Conservation (phyloP, 2,797 vertebrate genomes). For the Ambastaia sidthimunki region DNA sequence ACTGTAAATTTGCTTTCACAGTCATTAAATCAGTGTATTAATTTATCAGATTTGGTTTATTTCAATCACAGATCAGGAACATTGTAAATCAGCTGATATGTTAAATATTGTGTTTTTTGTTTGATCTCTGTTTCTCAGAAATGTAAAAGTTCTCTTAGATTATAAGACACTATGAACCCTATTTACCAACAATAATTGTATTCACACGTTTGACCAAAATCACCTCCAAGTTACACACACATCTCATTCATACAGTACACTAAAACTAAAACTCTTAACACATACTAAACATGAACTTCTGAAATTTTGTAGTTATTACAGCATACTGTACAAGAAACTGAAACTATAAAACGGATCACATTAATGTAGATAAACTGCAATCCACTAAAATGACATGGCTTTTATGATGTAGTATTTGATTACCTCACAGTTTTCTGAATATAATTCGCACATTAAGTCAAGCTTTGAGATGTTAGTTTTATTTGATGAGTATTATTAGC, state of each 20-base stretch:
- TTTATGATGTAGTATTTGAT: constrained; percentile 76
- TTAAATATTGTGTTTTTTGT: constrained; percentile 40
- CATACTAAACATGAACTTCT: constrained; percentile 72
- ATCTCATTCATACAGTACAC: constrained; percentile 52
- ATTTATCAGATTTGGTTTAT: constrained; percentile 69
- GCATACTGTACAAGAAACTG: constrained; percentile 71
- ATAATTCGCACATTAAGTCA: constrained; percentile 75
- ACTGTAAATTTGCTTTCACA: constrained; percentile 65
- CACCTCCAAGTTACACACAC: constrained; percentile 7
- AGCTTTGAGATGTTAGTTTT: constrained; percentile 77
- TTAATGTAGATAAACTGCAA: constrained; percentile 78
- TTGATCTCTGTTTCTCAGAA: constrained; percentile 51
- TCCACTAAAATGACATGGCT: constrained; percentile 76
- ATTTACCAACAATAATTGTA: constrained; percentile 10
- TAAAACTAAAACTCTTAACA: constrained; percentile 72
- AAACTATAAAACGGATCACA: constrained; percentile 71
- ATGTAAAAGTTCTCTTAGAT: constrained; percentile 12
- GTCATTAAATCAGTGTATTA: constrained; percentile 57
- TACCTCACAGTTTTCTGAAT: constrained; percentile 71
- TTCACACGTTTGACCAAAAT: neutral
- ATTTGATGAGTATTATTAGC: constrained; percentile 74
- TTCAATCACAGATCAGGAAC: constrained; percentile 60
- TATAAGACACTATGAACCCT: constrained; percentile 23
- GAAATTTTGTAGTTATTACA: constrained; percentile 70
- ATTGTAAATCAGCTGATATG: constrained; percentile 49